These are phyloP conservation scores for Rhincodon typus DNA, from an alignment of 2,797 vertebrate species.

Conservation along the genomic window DNA sequence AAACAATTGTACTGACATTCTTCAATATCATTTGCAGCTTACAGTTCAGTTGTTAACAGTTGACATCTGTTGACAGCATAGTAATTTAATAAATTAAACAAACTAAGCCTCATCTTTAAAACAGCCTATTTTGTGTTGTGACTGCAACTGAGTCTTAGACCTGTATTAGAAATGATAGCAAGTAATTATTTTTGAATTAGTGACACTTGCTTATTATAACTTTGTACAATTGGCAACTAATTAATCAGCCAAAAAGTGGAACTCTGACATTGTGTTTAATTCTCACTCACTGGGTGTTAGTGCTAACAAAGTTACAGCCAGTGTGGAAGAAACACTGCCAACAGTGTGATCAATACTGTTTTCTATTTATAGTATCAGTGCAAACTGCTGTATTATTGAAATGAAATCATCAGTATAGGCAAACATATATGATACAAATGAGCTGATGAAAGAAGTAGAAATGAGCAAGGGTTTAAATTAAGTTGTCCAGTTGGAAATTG, in stretches of 20 bases:
- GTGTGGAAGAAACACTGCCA: constrained; percentile 39
- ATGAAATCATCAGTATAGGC: constrained; percentile 48
- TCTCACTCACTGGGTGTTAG: constrained; percentile 41
- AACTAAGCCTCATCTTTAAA: constrained; percentile 39
- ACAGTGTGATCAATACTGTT: constrained; percentile 55
- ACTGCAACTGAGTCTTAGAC: neutral
- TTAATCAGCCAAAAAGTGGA: constrained; percentile 4
- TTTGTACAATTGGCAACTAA: constrained; percentile 1
- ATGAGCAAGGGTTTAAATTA: neutral
- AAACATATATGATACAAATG: constrained; percentile 16
- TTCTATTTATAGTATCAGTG: constrained; percentile 65
- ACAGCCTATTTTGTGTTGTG: neutral
- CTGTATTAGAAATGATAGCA: neutral
- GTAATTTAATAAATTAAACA: constrained; percentile 63
- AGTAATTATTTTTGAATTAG: constrained; percentile 31
- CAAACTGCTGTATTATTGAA: constrained; percentile 68
- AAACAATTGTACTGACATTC: constrained; percentile 58
- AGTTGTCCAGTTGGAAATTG: neutral
- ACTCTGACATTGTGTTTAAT: constrained; percentile 24
- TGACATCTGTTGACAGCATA: constrained; percentile 59
- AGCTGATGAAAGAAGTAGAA: neutral
- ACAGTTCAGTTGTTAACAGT: constrained; percentile 65
- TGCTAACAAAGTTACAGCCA: constrained; percentile 57
- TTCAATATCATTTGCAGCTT: constrained; percentile 58
- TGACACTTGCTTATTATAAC: neutral